Percentiles rank a stretch among this genome's conserved stretches.
Evolutionary conservation across 2,888 invertebrate genomes (phyloP).

Genomic region (Mimumesa dahlbomi): DNA sequence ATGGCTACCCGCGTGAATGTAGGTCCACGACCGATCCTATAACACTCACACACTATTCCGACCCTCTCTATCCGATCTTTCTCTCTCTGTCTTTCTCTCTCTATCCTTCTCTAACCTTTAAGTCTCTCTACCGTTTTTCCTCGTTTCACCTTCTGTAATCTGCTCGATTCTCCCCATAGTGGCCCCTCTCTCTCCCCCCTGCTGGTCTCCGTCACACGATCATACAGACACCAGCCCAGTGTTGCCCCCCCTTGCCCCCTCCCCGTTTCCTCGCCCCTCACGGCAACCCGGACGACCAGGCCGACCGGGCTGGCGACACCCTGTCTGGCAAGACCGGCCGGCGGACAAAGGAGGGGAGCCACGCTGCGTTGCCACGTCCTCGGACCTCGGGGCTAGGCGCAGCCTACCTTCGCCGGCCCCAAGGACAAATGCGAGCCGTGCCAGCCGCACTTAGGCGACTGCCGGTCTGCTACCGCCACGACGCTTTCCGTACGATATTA

Average conservation of each 20-base stretch:
- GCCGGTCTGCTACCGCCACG: constrained; percentile 59
- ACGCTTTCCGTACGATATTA: constrained; percentile 46
- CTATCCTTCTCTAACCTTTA: constrained; percentile 5
- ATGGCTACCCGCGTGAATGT: constrained; percentile 78
- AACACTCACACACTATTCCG: constrained; percentile 51
- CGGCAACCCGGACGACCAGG: constrained; percentile 83
- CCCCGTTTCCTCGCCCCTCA: constrained; percentile 51
- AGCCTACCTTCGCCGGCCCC: constrained; percentile 75
- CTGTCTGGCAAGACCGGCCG: constrained; percentile 92
- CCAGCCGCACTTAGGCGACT: constrained; percentile 76
- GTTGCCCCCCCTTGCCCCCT: constrained; percentile 48
- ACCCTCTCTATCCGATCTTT: constrained; percentile 6
- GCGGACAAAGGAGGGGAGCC: constrained; percentile 80
- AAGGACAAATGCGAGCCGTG: constrained; percentile 79
- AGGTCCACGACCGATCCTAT: constrained; percentile 79
- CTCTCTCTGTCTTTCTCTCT: no score
- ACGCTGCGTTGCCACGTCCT: constrained; percentile 72
- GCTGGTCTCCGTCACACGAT: constrained; percentile 51
- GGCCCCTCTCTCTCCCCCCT: constrained; percentile 45
- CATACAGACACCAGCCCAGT: constrained; percentile 41
- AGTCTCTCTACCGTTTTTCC: constrained; percentile 9
- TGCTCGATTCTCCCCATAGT: constrained; percentile 54
- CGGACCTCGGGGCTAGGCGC: constrained; percentile 63
- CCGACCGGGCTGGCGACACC: constrained; percentile 94
- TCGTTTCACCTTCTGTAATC: constrained; percentile 49